Evolutionary conservation across 2,888 invertebrate species (phyloP).

Genomic region (Leptinotarsa haldemani): DNA sequence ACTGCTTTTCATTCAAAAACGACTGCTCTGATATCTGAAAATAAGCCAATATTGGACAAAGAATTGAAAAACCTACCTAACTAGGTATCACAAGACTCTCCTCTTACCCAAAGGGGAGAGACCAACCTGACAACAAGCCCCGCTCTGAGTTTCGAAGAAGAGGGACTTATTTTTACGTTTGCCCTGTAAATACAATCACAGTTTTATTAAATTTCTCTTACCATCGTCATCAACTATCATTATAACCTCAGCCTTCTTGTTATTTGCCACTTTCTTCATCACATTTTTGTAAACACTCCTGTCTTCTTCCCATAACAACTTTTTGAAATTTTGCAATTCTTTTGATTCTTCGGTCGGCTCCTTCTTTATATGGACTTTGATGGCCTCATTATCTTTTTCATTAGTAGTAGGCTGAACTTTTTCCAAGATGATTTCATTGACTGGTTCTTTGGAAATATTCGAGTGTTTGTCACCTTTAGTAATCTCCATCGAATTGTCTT

Average conservation of each 20-base stretch:
- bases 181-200: no score
- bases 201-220: constrained; percentile 6
- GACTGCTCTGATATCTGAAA: no score
- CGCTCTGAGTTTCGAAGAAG: no score
- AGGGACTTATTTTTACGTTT: no score
- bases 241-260: constrained; percentile 14
- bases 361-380: constrained; percentile 18
- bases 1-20: no score
- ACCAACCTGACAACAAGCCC: no score
- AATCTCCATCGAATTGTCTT: constrained; percentile 48
- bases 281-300: constrained; percentile 32
- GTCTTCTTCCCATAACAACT: constrained; percentile 31
- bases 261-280: constrained; percentile 23
- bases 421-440: constrained; percentile 25
- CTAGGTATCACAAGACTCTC: no score
- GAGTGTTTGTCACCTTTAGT: constrained; percentile 38
- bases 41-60: no score
- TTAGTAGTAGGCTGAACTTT: constrained; percentile 7
- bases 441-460: background rate
- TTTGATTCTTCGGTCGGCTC: background rate
- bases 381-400: background rate
- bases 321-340: constrained; percentile 33
- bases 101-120: no score
- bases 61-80: no score
- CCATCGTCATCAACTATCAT: constrained; percentile 37